Evolutionary conservation across 2,888 invertebrate species (phyloP), one percentile per base, ranked within the genome.

Genomic region (Xestobium rufovillosum): DNA sequence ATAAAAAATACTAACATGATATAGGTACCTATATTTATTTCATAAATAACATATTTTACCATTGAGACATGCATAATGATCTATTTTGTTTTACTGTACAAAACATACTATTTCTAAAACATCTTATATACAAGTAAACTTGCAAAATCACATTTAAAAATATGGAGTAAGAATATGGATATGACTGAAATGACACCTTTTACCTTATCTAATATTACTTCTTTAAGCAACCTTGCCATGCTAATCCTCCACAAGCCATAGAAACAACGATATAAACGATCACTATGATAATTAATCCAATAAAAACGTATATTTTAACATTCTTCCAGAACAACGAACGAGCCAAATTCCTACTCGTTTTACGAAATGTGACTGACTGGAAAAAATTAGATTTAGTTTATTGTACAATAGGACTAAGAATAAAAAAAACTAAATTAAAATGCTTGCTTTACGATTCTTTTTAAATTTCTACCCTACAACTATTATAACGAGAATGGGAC

Each of bases 301-400:
- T 69, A 44, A 90, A 78, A 8, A 86, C 73, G 52, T 90, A 90
- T 58, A 92, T 73, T 65, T 94, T 92, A 10, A 92, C 77, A 60
- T 90, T 94, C 65, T 92, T 91, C 91, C 91, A 92, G 67, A 89
- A 94, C 67, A 94, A 73, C 10, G 87, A 82, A 26, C 90, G 73
- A 19, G 89, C 87, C 42, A 95, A 66, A 45, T 84, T 87, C 55
- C 90, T 75, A 48, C 92, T 89, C 3, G 83, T 83, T 53, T 81
- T 80, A 52, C 86, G 80, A 68, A 92, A 94, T 42, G 86, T 76
- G 8, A 91, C 81, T 2, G 92, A 87, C 91, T 92, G 67, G 23
- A 78, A 76, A 44, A 45, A 47, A 43, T 25, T 48, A 38, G 50
- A 40, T 33, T 35, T 39, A n/a, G n/a, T n/a, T n/a, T n/a, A n/a